Evolutionary conservation across 2,113 vertebrate species (phyloP).

Genomic region (Microcebus jonahi): DNA sequence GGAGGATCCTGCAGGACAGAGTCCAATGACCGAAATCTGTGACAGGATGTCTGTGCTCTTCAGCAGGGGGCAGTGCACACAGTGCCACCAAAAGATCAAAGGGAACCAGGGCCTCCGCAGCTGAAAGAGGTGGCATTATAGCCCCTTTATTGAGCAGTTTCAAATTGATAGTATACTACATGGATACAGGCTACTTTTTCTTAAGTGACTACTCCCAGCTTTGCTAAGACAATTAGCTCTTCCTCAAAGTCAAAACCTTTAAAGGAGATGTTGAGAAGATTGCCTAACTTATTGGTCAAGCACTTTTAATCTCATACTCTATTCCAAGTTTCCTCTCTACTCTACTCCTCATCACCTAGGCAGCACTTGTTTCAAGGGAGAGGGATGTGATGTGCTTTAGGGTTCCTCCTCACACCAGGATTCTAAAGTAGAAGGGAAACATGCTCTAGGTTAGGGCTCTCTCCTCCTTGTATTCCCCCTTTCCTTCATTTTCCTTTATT

Average conservation of each 20-base stretch:
- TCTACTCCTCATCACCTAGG: background rate
- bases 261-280: background rate
- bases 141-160: background rate
- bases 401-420: background rate
- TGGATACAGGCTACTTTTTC: background rate
- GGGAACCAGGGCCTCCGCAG: background rate
- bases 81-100: background rate
- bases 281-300: background rate
- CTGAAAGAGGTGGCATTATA: background rate
- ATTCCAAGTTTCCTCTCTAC: background rate
- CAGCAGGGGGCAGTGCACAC: background rate
- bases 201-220: background rate
- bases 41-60: background rate
- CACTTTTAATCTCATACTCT: constrained; percentile 23
- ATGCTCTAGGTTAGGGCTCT: background rate
- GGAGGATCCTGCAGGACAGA: background rate
- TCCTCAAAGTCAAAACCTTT: background rate
- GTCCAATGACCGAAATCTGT: background rate
- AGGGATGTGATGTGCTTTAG: background rate
- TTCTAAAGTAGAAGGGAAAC: background rate
- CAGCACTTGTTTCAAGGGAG: background rate
- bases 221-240: background rate
- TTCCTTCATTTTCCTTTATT: background rate
- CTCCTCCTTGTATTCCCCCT: background rate
- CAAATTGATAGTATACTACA: background rate